Conservation (phyloP, 2,888 invertebrate species). For the Chromoteleia sp. region DNA sequence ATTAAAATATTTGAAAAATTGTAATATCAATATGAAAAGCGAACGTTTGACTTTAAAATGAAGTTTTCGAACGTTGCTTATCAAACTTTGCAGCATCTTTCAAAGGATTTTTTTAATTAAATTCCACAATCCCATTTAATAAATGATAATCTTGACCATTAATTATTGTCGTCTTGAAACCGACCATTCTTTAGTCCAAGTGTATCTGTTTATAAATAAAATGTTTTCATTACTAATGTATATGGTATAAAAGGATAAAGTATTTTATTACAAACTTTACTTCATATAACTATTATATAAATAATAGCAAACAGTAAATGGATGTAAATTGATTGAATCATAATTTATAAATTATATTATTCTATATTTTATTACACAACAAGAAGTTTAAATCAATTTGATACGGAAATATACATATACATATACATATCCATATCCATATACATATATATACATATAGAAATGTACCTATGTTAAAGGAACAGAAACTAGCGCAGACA, state of each 20-base stretch:
- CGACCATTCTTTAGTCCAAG: constrained; percentile 48
- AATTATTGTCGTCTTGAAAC: constrained; percentile 40
- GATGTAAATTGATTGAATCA: constrained; percentile 6
- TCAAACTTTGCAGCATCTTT: constrained; percentile 21
- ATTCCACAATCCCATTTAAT: constrained; percentile 4
- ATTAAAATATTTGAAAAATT: no score
- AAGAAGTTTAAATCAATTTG: constrained; percentile 17
- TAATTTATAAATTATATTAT: constrained; percentile 4
- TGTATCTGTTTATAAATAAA: constrained; percentile 26
- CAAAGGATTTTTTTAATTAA: background rate
- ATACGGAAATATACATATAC: constrained; percentile 30
- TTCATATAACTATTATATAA: constrained; percentile 11
- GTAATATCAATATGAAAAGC: background rate
- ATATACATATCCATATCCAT: constrained; percentile 35
- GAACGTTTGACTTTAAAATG: background rate
- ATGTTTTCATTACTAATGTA: constrained; percentile 6
- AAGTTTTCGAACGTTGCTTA: background rate
- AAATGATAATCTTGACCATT: constrained; percentile 12
- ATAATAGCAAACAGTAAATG: constrained; percentile 14
- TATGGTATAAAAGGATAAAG: constrained; percentile 35
- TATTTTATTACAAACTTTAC: constrained; percentile 25
- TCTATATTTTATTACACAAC: background rate
- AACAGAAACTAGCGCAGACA: constrained; percentile 37
- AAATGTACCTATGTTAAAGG: constrained; percentile 33
- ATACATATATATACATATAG: constrained; percentile 17